Conservation (phyloP, 2,797 vertebrate genomes). For the Orientallactaga sibirica region DNA sequence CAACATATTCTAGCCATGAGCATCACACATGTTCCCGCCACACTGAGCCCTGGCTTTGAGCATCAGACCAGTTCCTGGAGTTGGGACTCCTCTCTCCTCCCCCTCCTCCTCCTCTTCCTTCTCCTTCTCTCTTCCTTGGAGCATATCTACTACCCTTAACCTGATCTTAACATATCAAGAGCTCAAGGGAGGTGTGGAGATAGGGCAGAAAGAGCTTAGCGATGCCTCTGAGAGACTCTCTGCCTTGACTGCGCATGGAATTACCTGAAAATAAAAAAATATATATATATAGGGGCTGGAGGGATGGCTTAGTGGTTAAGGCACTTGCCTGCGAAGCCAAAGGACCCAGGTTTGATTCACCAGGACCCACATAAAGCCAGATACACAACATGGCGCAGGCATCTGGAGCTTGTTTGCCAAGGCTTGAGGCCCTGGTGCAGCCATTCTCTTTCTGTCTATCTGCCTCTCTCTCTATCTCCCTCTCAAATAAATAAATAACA, state of each 20-base stretch:
- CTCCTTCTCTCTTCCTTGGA: not conserved
- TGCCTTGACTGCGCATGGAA: not conserved
- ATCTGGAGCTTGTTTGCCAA: no score
- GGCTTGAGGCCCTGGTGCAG: no score
- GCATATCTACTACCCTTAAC: not conserved
- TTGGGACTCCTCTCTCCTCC: not conserved
- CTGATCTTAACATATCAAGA: conserved; percentile 10
- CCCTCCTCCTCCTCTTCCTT: no score
- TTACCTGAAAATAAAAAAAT: not conserved
- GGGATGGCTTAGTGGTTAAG: not conserved
- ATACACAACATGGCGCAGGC: no score
- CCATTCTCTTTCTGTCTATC: no score
- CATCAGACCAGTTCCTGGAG: not conserved
- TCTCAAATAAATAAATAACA: no score
- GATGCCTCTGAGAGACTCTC: not conserved
- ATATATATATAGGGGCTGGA: not conserved
- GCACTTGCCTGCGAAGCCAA: no score
- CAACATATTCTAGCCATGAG: not conserved
- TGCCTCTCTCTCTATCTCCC: no score
- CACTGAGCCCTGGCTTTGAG: not conserved
- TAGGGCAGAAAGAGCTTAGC: not conserved
- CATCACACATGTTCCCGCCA: not conserved
- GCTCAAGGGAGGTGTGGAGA: not conserved
- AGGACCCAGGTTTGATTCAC: no score
- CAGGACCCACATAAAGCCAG: no score